Base-by-base conservation (phyloP, 2,113 vertebrate species). In the Holacanthus passer region DNA sequence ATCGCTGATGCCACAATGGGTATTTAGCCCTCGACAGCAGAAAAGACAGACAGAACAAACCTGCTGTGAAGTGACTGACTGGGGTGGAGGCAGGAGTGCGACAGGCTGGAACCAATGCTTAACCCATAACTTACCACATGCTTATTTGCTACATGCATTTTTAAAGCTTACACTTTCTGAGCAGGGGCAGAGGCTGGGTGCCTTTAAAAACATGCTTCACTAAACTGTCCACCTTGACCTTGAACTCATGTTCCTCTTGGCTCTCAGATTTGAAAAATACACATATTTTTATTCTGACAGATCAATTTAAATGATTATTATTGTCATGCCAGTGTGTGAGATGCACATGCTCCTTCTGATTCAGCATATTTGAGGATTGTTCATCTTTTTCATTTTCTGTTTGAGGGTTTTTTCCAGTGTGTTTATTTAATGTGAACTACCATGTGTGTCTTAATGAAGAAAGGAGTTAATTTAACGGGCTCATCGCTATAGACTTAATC, bases 401-500 rank as follows among this genome's bases (percentile, higher is more conserved):
- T 6, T 70, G 31, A 60, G 66, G 35, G 24, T 66, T 68, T 70
- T 17, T 8, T 63, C 5, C 3, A 2, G 14, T 53, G 5, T 58
- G 9, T 37, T 62, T 27, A 3, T 59, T 60, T 73, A 1, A 17
- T 69, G 48, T 86, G 8, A 71, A 77, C 70, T 88, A 78, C 84
- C 88, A 82, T 85, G 17, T 74, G 77, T 82, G 87, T 77, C 87
- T 90, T 82, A 76, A 83, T 81, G 74, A 82, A 77, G 66, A 35
- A 58, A 32, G 10, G 43, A 24, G 59, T 56, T 88, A 60, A 89
- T 92, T 88, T 89, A 92, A 83, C 86, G 35, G 52, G 22, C n/a
- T 75, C 3, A 3, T 62, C 60, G 60, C 55, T 29, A 1, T 19
- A 72, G 17, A 31, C 32, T n/a, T 31, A 10, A 58, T 84, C 29